phyloP scores from a whole-genome alignment of 2,113 vertebrate genomes.

The Pogonocichla stellata region DNA sequence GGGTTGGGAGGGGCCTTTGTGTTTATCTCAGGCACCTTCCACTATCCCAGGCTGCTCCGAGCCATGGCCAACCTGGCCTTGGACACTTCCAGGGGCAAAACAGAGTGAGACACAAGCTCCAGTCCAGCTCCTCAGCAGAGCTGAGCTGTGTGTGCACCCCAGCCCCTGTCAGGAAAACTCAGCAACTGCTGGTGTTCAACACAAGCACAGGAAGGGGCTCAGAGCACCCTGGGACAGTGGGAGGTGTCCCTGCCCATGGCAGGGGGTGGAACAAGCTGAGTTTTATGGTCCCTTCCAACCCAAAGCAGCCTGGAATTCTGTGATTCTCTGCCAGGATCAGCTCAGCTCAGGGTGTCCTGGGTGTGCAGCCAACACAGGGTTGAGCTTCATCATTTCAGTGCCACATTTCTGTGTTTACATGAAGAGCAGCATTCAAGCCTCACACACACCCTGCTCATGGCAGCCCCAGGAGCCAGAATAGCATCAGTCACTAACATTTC shows the following conservation, averaged over 20 bases:
- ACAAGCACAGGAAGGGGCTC: fast-evolving
- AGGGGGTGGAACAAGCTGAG: neutral
- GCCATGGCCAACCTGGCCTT: neutral
- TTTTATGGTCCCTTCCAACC: neutral
- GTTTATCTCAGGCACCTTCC: neutral
- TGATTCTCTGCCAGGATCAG: neutral
- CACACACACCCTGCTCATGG: neutral
- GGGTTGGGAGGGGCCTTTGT: neutral
- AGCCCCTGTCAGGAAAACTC: neutral
- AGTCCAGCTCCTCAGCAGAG: neutral
- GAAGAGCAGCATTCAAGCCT: neutral
- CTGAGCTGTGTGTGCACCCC: too few relatives aligned
- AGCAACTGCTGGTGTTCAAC: too few relatives aligned
- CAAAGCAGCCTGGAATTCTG: neutral
- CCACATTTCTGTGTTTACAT: neutral
- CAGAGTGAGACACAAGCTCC: neutral
- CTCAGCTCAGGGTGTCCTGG: neutral
- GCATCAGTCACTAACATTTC: neutral
- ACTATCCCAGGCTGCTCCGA: neutral
- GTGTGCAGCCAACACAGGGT: fast-evolving
- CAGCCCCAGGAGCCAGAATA: neutral
- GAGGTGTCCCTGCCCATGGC: neutral
- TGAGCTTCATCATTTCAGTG: neutral
- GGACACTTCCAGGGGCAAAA: neutral
- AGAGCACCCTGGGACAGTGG: neutral